These are phyloP conservation scores for Phycodurus eques DNA, from an alignment of 2,113 vertebrate genomes.

Conservation along the genomic window DNA sequence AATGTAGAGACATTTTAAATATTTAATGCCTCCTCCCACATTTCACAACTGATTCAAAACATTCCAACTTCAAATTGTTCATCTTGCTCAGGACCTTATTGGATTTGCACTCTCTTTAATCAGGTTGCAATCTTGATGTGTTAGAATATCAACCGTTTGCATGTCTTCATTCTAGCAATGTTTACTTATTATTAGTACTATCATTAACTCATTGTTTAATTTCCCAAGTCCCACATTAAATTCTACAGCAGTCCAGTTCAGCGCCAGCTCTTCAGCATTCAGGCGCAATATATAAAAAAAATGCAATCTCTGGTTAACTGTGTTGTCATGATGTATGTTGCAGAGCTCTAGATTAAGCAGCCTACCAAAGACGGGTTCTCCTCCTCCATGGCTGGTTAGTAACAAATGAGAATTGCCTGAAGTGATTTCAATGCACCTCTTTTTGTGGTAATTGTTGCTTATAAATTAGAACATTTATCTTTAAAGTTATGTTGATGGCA, in stretches of 20 bases:
- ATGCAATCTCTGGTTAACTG: neutral
- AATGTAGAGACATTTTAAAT: too few relatives aligned
- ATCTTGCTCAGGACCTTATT: too few relatives aligned
- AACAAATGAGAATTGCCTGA: neutral
- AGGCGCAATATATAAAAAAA: neutral
- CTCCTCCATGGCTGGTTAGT: conserved; percentile 60
- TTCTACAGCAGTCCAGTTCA: neutral
- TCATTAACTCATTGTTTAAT: neutral
- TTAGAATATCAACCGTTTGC: neutral
- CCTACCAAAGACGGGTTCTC: conserved; percentile 38
- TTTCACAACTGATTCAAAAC: too few relatives aligned
- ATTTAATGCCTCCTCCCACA: too few relatives aligned
- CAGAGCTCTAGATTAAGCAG: conserved; percentile 49
- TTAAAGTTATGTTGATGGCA: neutral
- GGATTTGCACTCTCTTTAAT: neutral
- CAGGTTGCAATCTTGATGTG: neutral
- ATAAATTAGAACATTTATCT: neutral
- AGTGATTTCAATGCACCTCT: neutral
- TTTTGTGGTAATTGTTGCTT: neutral
- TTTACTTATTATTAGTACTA: neutral
- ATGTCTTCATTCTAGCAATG: neutral
- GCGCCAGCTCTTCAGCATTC: neutral
- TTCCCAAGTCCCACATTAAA: neutral
- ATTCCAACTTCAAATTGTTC: too few relatives aligned
- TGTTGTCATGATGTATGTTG: conserved; percentile 12